Evolutionary conservation across 2,888 invertebrate species (phyloP).

Genomic region (Tetramorium bicarinatum): DNA sequence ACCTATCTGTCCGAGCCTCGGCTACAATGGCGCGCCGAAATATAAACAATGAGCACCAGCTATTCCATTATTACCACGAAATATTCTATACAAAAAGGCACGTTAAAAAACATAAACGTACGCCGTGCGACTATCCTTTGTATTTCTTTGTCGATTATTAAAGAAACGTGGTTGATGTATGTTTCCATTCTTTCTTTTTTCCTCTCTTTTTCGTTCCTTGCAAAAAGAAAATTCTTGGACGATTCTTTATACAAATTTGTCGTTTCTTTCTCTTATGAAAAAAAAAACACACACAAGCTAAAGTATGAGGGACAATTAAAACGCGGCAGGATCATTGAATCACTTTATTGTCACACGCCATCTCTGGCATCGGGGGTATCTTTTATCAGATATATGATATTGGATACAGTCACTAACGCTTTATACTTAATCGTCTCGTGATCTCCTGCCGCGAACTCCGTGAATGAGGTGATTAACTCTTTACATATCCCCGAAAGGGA

Average conservation of each 20-base stretch:
- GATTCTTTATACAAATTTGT: not conserved
- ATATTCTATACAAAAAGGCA: not conserved
- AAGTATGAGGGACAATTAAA: constrained; percentile 69
- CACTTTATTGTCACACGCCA: constrained; percentile 86
- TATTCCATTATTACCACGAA: not conserved
- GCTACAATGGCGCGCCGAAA: not conserved
- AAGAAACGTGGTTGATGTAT: not conserved
- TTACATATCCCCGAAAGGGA: constrained; percentile 5
- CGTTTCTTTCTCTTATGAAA: not conserved
- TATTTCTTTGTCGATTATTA: not conserved
- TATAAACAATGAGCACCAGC: not conserved
- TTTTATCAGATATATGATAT: constrained; percentile 85
- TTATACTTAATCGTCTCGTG: constrained; percentile 80
- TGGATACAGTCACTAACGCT: constrained; percentile 85
- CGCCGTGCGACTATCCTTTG: not conserved
- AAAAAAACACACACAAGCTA: not conserved
- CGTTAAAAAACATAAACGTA: not conserved
- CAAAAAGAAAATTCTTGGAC: not conserved
- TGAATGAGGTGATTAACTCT: constrained; percentile 49
- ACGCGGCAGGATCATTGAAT: constrained; percentile 83
- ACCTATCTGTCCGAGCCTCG: not conserved
- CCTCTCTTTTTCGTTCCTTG: not conserved
- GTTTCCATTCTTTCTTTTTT: not conserved
- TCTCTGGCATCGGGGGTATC: constrained; percentile 85
- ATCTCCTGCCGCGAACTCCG: constrained; percentile 74